These are phyloP conservation scores for Sesamia inferens DNA, from an alignment of 2,888 invertebrate species.

Conservation along the genomic window DNA sequence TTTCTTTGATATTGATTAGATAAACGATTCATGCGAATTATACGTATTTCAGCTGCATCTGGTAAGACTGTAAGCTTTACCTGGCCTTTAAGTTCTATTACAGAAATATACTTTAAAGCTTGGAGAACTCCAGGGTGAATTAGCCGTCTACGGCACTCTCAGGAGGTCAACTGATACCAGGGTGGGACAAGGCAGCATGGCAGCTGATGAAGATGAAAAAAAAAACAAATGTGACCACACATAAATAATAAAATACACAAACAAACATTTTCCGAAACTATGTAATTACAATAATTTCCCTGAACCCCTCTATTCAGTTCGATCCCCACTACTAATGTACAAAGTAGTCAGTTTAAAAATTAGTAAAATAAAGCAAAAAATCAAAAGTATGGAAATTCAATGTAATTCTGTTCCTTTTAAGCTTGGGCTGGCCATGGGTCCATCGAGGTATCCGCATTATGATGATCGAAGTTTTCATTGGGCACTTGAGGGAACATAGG, in stretches of 20 bases:
- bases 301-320: slow-evolving; percentile 34
- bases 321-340: slow-evolving; percentile 35
- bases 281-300: slow-evolving; percentile 15
- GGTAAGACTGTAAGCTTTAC: not conserved
- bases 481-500: slow-evolving; percentile 77
- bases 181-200: too few species aligned
- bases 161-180: too few species aligned
- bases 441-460: not conserved
- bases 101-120: slow-evolving; percentile 1
- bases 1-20: slow-evolving; percentile 13
- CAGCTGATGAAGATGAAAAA: not conserved
- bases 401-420: slow-evolving; percentile 7
- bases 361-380: slow-evolving; percentile 16
- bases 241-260: too few species aligned
- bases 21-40: not conserved
- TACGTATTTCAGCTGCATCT: not conserved
- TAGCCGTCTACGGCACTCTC: too few species aligned
- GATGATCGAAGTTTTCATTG: slow-evolving; percentile 14
- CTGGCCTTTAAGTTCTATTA: slow-evolving; percentile 35
- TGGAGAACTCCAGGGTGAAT: too few species aligned
- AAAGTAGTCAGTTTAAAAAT: slow-evolving; percentile 20
- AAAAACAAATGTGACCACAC: not conserved
- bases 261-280: slow-evolving; percentile 7
- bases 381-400: slow-evolving; percentile 1
- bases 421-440: slow-evolving; percentile 15